Conservation (phyloP, 2,888 invertebrate species). For the Epinotia brunnichana region DNA sequence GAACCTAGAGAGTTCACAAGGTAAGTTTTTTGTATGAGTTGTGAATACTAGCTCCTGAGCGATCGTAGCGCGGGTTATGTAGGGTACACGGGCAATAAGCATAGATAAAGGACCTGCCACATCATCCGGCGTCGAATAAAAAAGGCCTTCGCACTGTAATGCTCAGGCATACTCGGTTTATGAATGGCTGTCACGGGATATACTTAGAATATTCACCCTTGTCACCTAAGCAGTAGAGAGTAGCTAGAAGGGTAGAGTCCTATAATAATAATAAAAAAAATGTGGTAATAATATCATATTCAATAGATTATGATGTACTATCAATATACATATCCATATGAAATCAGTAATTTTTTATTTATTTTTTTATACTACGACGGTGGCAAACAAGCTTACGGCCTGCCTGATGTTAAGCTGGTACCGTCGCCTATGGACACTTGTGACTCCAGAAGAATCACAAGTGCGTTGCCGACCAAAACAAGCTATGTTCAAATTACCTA, state of each 20-base stretch:
- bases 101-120: constrained; percentile 32
- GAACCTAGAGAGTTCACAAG: too few species aligned
- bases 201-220: neutral
- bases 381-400: too few species aligned
- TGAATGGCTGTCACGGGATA: constrained; percentile 1
- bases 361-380: too few species aligned
- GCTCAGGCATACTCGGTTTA: constrained; percentile 5
- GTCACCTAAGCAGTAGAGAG: neutral
- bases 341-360: too few species aligned
- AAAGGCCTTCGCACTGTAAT: constrained; percentile 23
- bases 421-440: too few species aligned
- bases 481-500: too few species aligned
- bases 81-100: constrained; percentile 4
- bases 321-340: too few species aligned
- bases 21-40: neutral
- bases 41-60: neutral
- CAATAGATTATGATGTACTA: neutral
- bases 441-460: too few species aligned
- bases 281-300: neutral
- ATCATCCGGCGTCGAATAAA: constrained; percentile 34
- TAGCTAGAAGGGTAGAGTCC: neutral
- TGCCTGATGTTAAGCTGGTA: too few species aligned
- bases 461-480: too few species aligned
- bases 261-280: neutral
- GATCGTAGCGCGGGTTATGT: neutral